A percentile compares a stretch with the other conserved stretches of the same genome.
Evolutionary conservation across 1,140 invertebrate genomes (phyloP).

Genomic region (Theocolax elegans): DNA sequence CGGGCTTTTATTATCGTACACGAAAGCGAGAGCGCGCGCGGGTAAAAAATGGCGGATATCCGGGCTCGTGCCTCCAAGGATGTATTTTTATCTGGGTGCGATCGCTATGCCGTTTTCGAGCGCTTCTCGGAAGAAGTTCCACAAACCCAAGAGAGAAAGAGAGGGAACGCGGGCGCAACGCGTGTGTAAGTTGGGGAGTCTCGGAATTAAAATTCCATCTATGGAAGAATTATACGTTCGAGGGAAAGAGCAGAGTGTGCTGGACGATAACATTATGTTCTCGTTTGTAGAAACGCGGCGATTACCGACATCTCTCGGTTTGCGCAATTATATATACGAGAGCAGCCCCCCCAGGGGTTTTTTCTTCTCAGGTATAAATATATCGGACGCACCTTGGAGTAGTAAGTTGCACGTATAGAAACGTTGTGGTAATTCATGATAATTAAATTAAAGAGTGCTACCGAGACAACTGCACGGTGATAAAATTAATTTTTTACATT

Average conservation of each 20-base stretch:
- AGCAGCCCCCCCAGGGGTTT: no score
- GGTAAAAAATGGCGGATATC: slow-evolving; percentile 42
- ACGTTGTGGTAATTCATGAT: no score
- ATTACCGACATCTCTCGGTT: not conserved
- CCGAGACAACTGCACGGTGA: no score
- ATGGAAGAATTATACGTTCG: slow-evolving; percentile 10
- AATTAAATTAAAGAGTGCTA: not conserved
- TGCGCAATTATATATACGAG: not conserved
- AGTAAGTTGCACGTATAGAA: no score
- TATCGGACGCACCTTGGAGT: no score
- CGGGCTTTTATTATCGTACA: not conserved
- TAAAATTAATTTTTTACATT: no score
- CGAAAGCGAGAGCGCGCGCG: not conserved
- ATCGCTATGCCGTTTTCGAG: slow-evolving; percentile 23
- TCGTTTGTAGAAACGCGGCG: not conserved
- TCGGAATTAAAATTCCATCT: slow-evolving; percentile 35
- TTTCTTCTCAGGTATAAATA: no score
- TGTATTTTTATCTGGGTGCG: slow-evolving; percentile 20
- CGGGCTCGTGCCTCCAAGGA: slow-evolving; percentile 14
- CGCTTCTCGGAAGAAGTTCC: slow-evolving; percentile 16
- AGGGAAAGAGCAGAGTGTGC: slow-evolving; percentile 10
- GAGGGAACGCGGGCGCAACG: not conserved
- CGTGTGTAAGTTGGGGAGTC: not conserved
- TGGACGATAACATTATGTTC: not conserved
- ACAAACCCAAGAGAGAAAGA: not conserved